Conservation (phyloP, 2,888 invertebrate species). For the Noctuana brunneofusca region DNA sequence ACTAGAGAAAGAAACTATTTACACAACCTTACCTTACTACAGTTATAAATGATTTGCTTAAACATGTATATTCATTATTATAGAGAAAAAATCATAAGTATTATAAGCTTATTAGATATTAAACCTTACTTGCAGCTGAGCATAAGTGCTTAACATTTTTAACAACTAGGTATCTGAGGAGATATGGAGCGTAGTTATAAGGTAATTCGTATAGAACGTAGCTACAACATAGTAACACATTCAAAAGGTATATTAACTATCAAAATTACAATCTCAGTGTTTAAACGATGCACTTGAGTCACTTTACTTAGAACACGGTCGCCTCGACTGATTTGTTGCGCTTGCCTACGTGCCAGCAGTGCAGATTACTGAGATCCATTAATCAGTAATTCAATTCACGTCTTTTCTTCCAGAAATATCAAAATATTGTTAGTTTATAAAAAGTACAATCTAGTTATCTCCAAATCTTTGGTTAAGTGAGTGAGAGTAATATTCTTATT, state of each 20-base stretch:
- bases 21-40: constrained; percentile 55
- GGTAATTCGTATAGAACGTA: not conserved
- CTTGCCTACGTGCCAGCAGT: too few relatives aligned
- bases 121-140: constrained; percentile 22
- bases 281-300: not conserved
- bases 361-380: too few relatives aligned
- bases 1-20: constrained; percentile 66
- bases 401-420: too few relatives aligned
- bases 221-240: not conserved
- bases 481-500: constrained; percentile 5
- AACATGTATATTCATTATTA: constrained; percentile 4
- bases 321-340: too few relatives aligned
- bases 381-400: too few relatives aligned
- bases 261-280: constrained; percentile 3
- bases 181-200: not conserved
- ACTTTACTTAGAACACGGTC: not conserved
- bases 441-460: not conserved
- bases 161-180: not conserved
- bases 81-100: constrained; percentile 18
- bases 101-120: constrained; percentile 3
- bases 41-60: constrained; percentile 19
- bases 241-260: not conserved
- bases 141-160: constrained; percentile 4
- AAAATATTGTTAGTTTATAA: not conserved
- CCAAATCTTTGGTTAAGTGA: not conserved